Evolutionary conservation across 2,888 invertebrate species (phyloP).

Genomic region (Caenorhabditis virilis): DNA sequence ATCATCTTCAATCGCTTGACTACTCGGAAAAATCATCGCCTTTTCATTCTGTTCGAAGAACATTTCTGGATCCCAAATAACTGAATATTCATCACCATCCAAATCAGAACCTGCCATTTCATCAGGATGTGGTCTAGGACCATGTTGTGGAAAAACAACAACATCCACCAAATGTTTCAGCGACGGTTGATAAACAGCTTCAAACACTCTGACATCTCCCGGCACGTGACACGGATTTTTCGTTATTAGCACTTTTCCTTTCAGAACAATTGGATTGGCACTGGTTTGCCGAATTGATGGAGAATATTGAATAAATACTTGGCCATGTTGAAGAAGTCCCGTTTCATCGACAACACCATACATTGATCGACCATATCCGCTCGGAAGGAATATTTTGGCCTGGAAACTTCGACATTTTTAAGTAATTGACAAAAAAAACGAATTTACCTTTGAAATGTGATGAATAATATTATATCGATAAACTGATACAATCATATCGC

Average conservation of each 20-base stretch:
- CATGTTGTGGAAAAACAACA: conserved; percentile 70
- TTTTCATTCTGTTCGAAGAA: conserved; percentile 61
- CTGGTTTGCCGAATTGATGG: conserved; percentile 44
- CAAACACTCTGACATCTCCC: conserved; percentile 69
- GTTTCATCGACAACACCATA: conserved; percentile 69
- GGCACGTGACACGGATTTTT: conserved; percentile 71
- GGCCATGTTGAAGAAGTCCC: conserved; percentile 66
- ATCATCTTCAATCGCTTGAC: conserved; percentile 30
- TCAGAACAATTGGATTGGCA: conserved; percentile 21
- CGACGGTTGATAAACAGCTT: conserved; percentile 56
- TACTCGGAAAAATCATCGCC: conserved; percentile 58
- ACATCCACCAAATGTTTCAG: conserved; percentile 67
- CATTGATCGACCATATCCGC: conserved; percentile 64
- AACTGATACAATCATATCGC: conserved; percentile 56
- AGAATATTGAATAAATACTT: conserved; percentile 64
- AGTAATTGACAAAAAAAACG: conserved; percentile 1
- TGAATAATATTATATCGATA: conserved; percentile 56
- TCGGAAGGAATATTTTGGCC: conserved; percentile 56
- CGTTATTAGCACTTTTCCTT: conserved; percentile 66
- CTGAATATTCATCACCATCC: conserved; percentile 70
- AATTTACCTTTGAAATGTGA: conserved; percentile 56
- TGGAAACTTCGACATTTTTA: conserved; percentile 2
- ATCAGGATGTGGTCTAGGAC: conserved; percentile 69
- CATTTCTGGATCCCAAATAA: conserved; percentile 68
- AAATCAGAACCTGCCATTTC: conserved; percentile 71